Evolutionary conservation across 2,113 vertebrate genomes (phyloP), one percentile per base, ranked within the genome.

Genomic region (Petroica traversi): DNA sequence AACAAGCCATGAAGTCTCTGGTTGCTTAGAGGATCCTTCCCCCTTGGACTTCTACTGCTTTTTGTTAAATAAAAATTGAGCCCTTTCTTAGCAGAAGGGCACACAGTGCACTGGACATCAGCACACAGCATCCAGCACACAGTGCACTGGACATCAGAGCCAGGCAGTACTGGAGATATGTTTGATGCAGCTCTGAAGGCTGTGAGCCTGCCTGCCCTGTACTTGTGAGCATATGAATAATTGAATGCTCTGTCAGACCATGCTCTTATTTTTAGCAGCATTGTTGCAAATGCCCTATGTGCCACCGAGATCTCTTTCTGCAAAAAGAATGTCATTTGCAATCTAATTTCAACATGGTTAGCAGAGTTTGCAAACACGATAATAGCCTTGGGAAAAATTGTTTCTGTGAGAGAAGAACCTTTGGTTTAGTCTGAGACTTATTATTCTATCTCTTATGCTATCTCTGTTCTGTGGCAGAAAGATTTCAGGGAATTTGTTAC

Each of bases 191-290:
- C 19, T 66, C 58, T 77, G 26, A 46, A 58, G 52, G 48, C 62
- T 75, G n/a, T 1, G 5, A 84, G 59, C 33, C 59, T 81, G 55
- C 68, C 43, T 74, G 54, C 49, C 86, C 61, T 84, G 31, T 45
- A 23, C 36, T 92, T 74, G 48, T 74, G 73, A 95, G 48, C 4
- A 19, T 6, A 57, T 83, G 12, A 93, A 93, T 95, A 84, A 94
- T 62, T 89, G 34, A 95, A 91, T 19, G 17, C 5, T 68, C 51
- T 49, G 43, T 71, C 67, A 88, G 66, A 67, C 52, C 24, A 14
- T 8, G 43, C 31, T 92, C 17, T 84, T 79, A 88, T 78, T 91
- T 87, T 95, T 67, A 91, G 76, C 40, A 78, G 48, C 63, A 24
- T 71, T 66, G 38, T 66, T 82, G 43, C n/a, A 83, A 87, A 89